A percentile compares a stretch with the other conserved stretches of the same genome.
phyloP scores from a whole-genome alignment of 2,888 invertebrate genomes.

The Stenotaenia linearis region DNA sequence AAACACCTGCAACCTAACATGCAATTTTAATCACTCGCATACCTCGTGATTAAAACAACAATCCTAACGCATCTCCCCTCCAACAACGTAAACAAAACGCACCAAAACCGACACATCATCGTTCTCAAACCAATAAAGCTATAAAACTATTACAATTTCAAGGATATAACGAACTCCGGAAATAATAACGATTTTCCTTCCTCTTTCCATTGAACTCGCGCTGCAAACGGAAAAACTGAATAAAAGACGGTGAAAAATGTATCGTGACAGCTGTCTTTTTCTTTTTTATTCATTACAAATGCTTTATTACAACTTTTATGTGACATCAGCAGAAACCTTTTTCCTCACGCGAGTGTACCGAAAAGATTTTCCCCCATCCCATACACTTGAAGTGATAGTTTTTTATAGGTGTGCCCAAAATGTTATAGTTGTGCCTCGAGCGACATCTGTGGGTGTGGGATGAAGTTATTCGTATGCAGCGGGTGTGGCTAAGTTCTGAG shows the following conservation, averaged over 20 bases:
- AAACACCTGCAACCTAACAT: too few species aligned
- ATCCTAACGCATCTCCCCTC: too few species aligned
- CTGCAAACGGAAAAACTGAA: too few species aligned
- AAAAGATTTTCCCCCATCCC: neutral
- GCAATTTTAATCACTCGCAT: too few species aligned
- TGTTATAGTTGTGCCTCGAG: neutral
- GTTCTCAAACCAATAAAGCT: too few species aligned
- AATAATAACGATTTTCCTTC: neutral
- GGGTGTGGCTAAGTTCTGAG: neutral
- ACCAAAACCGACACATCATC: too few species aligned
- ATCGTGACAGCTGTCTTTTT: neutral
- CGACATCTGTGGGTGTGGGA: neutral
- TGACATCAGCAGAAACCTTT: neutral
- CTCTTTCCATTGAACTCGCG: neutral
- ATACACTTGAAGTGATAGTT: neutral
- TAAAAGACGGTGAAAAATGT: neutral
- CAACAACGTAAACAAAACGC: too few species aligned
- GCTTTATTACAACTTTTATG: neutral
- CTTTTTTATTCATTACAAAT: neutral
- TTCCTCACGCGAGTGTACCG: neutral
- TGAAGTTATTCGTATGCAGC: neutral
- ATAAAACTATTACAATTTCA: too few species aligned
- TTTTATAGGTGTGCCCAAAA: neutral
- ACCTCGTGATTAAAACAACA: too few species aligned
- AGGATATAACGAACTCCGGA: neutral